Evolutionary conservation across 2,888 invertebrate genomes (phyloP), one percentile per base, ranked within the genome.

Genomic region (Alviniconcha strummeri): DNA sequence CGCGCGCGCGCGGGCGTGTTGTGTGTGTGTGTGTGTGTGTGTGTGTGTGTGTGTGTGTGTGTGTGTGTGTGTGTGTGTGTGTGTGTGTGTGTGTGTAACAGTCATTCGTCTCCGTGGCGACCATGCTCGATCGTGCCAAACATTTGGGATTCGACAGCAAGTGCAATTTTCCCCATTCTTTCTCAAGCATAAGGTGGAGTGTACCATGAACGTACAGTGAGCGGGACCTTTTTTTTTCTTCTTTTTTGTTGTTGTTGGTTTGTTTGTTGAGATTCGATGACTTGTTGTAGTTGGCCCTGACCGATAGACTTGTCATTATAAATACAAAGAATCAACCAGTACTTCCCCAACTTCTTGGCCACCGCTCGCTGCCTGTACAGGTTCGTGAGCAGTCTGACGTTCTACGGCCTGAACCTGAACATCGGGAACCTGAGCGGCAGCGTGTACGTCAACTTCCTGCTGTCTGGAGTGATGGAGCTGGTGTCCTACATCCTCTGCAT

Each of bases 321-420:
- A 36, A 36, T 36, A 36, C 36, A 36, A 36, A 36, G 36, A 36
- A 36, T 36, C 36, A 36, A 36, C 36, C 36, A 36, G 36, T 36
- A 36, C 36, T 36, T 36, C 36, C 36, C 3, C 36, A 36, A 36
- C 36, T 36, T 36, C 36, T 36, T 36, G 36, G 64, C 64, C 64
- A 13, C 64, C 15, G 64, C 15, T 72, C 0, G 6, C 52, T 72
- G 5, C 52, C 1, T 36, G 5, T 13, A 1, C 81, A 91, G 91
- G 91, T 83, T 87, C 15, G 90, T 90, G 1, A 89, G 89, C 36
- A 88, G 90, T 17, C 88, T 91, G 89, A 89, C 88, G 52, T 91
- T 91, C 75, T 91, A 91, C 72, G 91, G 90, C 0, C 88, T 91
- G 17, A 86, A 89, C 6, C 85, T 91, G 55, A 89, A 90, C 80